Evolutionary conservation across 2,113 vertebrate genomes (phyloP), one percentile per base, ranked within the genome.

Genomic region (Puntigrus tetrazona): DNA sequence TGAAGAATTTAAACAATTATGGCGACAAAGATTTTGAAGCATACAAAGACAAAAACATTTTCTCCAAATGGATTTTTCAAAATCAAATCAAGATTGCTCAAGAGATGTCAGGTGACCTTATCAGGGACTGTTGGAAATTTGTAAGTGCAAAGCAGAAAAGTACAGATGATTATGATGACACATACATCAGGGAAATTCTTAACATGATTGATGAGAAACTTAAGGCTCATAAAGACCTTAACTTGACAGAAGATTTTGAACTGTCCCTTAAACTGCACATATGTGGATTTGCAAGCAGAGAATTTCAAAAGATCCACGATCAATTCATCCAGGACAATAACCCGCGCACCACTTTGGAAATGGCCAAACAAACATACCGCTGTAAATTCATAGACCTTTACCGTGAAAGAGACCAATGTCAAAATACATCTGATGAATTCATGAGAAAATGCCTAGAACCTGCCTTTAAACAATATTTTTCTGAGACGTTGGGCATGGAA

Each of bases 241-340:
- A 29, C 38, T 1, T 8, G 3, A 6, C 47, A 0, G 69, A 22
- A 8, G 20, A 59, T 11, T 88, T 86, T 85, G 90, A 83, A 45
- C 0, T 87, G 50, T 87, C 91, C 2, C 41, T 93, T 3, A 90
- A 92, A 81, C 38, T 88, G 34, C 79, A 90, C 63, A 92, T 93
- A 5, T 93, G 90, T 61, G 84, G 86, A n/a, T 59, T 89, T 87
- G 91, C 90, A 2, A 80, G 86, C 13, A 84, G 5, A 1, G 16
- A 88, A 4, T 92, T 92, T 45, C 3, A 18, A 0, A 0, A 88
- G 7, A 92, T 92, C 89, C 92, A 93, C 87, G 22, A 4, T 22
- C 75, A 8, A 4, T 93, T 88, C 31, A 3, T 92, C 31, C 3
- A n/a, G 9, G 18, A 82, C 0, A 91, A 57, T 0, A 55, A 91